Evolutionary conservation across 2,888 invertebrate species (phyloP).

Genomic region (Tetropium fuscum): DNA sequence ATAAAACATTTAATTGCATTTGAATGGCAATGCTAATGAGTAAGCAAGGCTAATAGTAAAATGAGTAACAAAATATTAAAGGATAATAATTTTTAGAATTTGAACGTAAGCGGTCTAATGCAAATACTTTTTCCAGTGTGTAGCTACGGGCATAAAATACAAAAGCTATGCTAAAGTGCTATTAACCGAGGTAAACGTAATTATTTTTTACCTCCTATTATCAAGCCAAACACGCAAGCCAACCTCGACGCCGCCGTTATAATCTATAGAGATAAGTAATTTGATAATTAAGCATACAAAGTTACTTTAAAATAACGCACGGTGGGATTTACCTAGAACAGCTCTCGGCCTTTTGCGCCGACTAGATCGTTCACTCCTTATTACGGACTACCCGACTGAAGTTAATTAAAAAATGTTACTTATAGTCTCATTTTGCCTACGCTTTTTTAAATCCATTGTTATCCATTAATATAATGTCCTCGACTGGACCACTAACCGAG

Average conservation of each 20-base stretch:
- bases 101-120: no score
- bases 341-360: slow-evolving; percentile 11
- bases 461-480: no score
- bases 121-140: no score
- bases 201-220: slow-evolving; percentile 48
- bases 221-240: slow-evolving; percentile 31
- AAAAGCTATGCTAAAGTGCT: no score
- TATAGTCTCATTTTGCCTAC: slow-evolving; percentile 39
- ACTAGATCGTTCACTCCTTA: slow-evolving; percentile 38
- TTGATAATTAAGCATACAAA: slow-evolving; percentile 46
- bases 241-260: slow-evolving; percentile 32
- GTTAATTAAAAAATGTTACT: slow-evolving; percentile 47
- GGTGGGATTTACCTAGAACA: slow-evolving; percentile 27
- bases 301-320: slow-evolving; percentile 37
- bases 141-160: no score
- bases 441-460: slow-evolving; percentile 15
- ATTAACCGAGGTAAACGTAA: slow-evolving; percentile 42
- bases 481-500: no score
- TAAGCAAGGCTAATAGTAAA: no score
- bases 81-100: no score
- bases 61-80: no score
- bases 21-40: no score
- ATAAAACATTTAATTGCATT: no score
- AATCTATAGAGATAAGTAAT: slow-evolving; percentile 45
- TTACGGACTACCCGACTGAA: slow-evolving; percentile 38